phyloP scores from a whole-genome alignment of 1,140 invertebrate genomes.

The Protaetia brevitarsis region DNA sequence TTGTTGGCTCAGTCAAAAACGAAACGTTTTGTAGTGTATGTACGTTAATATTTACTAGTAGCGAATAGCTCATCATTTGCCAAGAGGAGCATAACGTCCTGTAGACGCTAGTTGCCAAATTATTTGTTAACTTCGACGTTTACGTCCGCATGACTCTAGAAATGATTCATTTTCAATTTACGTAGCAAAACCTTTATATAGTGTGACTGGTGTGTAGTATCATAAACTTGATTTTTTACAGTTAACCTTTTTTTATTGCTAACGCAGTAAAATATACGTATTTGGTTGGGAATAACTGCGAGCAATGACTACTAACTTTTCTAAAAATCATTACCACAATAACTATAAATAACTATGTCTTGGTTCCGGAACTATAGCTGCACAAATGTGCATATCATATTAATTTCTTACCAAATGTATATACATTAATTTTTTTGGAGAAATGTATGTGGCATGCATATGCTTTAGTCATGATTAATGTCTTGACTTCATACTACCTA shows the following conservation, averaged over 20 bases:
- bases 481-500: too few relatives aligned
- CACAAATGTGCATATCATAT: too few relatives aligned
- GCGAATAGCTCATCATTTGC: background rate
- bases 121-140: slow-evolving; percentile 10
- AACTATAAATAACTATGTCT: too few relatives aligned
- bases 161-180: slow-evolving; percentile 12
- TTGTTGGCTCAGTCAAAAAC: background rate
- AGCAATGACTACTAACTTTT: too few relatives aligned
- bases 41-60: slow-evolving; percentile 12
- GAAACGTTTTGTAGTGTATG: background rate
- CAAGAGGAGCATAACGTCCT: background rate
- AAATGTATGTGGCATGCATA: too few relatives aligned
- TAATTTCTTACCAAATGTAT: too few relatives aligned
- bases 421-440: too few relatives aligned
- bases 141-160: background rate
- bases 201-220: background rate
- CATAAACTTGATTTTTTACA: background rate
- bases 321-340: too few relatives aligned
- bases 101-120: background rate
- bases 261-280: too few relatives aligned
- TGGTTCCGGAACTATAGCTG: too few relatives aligned
- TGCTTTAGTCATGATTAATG: too few relatives aligned
- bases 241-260: slow-evolving; percentile 2
- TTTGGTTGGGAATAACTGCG: too few relatives aligned
- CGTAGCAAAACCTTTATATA: background rate